These are phyloP conservation scores for Heliconius melpomene DNA, from an alignment of 1,140 invertebrate genomes.

Conservation along the genomic window DNA sequence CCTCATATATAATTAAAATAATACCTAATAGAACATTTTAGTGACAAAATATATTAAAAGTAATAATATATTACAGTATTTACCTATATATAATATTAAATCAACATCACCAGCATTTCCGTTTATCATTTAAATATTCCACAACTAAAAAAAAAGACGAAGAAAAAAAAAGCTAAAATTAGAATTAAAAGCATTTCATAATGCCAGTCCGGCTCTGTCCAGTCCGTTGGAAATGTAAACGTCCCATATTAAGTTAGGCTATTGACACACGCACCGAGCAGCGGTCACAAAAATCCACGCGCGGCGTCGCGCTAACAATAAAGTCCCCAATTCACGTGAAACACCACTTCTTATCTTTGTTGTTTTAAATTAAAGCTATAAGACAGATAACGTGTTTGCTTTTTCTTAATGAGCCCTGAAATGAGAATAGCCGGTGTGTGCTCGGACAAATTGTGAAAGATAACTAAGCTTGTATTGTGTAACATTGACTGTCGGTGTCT, in stretches of 20 bases:
- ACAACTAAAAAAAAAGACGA: no score
- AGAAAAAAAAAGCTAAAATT: no score
- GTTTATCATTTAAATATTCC: no score
- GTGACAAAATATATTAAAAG: no score
- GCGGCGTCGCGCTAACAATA: conserved; percentile 41
- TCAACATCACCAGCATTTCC: not conserved
- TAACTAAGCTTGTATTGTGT: conserved; percentile 52
- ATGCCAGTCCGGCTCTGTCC: not conserved
- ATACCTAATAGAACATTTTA: not conserved
- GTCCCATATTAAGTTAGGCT: conserved; percentile 17
- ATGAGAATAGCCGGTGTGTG: conserved; percentile 54
- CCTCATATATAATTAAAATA: conserved; percentile 5
- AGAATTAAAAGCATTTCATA: not conserved
- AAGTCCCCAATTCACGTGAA: conserved; percentile 54
- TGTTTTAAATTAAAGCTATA: conserved; percentile 63
- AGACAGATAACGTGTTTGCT: conserved; percentile 51
- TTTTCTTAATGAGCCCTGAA: conserved; percentile 50
- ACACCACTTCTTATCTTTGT: conserved; percentile 54
- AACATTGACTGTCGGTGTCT: conserved; percentile 46
- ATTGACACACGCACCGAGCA: conserved; percentile 34
- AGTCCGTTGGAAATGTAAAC: conserved; percentile 1
- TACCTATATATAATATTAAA: not conserved
- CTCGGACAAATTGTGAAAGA: conserved; percentile 54
- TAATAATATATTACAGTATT: no score
- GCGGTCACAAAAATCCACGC: conserved; percentile 43